Base-by-base conservation (phyloP, 2,797 vertebrate genomes). In the Loriculus beryllinus region DNA sequence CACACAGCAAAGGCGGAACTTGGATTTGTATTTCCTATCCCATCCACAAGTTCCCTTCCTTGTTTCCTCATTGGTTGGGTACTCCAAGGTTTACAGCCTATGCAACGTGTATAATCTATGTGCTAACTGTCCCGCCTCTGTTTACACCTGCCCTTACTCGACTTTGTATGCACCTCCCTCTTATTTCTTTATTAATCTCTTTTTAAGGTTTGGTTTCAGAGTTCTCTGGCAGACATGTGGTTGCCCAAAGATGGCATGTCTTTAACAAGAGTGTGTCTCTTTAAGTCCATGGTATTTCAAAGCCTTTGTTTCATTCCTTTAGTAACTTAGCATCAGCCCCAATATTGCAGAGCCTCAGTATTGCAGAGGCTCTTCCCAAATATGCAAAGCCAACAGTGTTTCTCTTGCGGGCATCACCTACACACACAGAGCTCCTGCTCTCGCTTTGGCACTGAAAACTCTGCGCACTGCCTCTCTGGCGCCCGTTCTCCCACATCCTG, bases 381-480 rank as follows among this genome's bases (percentile, higher is more conserved):
- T n/a, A n/a, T n/a, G n/a, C n/a, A n/a, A n/a, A n/a, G n/a, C n/a
- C n/a, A n/a, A n/a, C n/a, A n/a, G n/a, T n/a, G n/a, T n/a, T n/a
- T n/a, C n/a, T n/a, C n/a, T n/a, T n/a, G n/a, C n/a, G n/a, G n/a
- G n/a, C n/a, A n/a, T n/a, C n/a, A n/a, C n/a, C n/a, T n/a, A n/a
- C n/a, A n/a, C n/a, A n/a, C n/a, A n/a, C n/a, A n/a, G n/a, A n/a
- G n/a, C n/a, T n/a, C n/a, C n/a, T n/a, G n/a, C n/a, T n/a, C n/a
- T n/a, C n/a, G n/a, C n/a, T n/a, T n/a, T n/a, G n/a, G n/a, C n/a
- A n/a, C n/a, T n/a, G n/a, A 19, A 43, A 43, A 43, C 42, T 43
- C 42, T 9, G 10, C 4, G 4, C 0, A 1, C 10, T 7, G 10
- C 26, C 6, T 51, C 10, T 29, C 10, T 29, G 16, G 2, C 11